Percentiles rank a stretch among this genome's conserved stretches.
Conservation (phyloP, 1,140 invertebrate species). For the Pseudomyrmex pallidus region DNA sequence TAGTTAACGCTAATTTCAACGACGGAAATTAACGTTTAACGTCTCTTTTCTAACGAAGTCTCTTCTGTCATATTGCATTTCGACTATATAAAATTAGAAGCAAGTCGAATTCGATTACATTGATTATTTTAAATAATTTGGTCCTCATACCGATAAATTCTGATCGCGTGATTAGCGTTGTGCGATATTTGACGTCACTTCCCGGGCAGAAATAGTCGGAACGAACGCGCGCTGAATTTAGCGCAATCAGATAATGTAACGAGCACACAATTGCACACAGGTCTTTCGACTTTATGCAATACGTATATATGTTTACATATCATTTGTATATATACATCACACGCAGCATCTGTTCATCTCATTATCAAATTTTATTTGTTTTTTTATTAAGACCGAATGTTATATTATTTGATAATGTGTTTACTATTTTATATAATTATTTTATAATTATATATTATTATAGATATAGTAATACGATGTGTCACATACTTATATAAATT, state of each 20-base stretch:
- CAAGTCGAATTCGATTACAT: too few species aligned
- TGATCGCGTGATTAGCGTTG: conserved; percentile 26
- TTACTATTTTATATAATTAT: too few species aligned
- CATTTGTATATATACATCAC: not conserved
- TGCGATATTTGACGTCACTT: conserved; percentile 70
- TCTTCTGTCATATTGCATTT: too few species aligned
- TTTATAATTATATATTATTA: too few species aligned
- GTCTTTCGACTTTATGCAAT: conserved; percentile 61
- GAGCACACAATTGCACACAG: conserved; percentile 35
- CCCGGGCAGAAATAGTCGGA: conserved; percentile 63
- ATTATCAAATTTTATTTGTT: conserved; percentile 12
- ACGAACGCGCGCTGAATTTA: conserved; percentile 68
- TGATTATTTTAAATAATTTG: too few species aligned
- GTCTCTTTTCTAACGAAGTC: too few species aligned
- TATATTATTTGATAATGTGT: too few species aligned
- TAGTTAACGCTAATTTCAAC: not conserved
- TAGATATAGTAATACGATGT: too few species aligned
- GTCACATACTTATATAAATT: too few species aligned
- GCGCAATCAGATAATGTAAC: conserved; percentile 73
- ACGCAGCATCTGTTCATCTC: conserved; percentile 40
- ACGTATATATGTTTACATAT: not conserved
- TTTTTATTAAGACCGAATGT: too few species aligned
- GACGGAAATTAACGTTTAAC: too few species aligned
- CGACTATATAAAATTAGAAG: too few species aligned
- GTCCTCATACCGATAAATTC: conserved; percentile 35